Evolutionary conservation across 1,140 invertebrate genomes (phyloP).

Genomic region (Dreissena rostriformis): DNA sequence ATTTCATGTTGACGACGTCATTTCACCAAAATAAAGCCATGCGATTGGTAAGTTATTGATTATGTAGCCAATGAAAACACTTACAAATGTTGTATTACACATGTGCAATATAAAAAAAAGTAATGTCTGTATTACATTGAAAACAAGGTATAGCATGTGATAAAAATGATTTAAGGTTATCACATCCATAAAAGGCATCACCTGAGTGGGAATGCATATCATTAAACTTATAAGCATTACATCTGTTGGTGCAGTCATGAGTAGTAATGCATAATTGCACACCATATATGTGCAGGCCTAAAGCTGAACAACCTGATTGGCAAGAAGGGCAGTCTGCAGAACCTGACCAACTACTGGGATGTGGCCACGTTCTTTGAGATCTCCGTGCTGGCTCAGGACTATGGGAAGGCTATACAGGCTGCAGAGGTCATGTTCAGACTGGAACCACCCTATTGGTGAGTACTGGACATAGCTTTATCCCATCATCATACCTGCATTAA

Average conservation of each 20-base stretch:
- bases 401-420: slow-evolving; percentile 97
- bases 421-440: slow-evolving; percentile 99
- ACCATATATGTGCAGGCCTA: slow-evolving; percentile 85
- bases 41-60: no score
- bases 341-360: slow-evolving; percentile 99
- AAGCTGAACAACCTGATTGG: slow-evolving; percentile 99
- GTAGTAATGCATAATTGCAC: background rate
- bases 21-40: no score
- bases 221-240: background rate
- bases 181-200: no score
- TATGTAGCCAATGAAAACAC: no score
- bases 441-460: slow-evolving; percentile 97
- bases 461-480: background rate
- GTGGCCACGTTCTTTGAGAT: slow-evolving; percentile 99
- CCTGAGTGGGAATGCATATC: background rate
- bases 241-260: background rate
- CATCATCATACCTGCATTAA: no score
- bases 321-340: slow-evolving; percentile 96
- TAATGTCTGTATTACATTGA: no score
- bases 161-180: no score
- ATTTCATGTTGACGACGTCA: no score
- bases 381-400: slow-evolving; percentile 98
- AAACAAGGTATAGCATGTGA: no score
- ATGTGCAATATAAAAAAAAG: no score
- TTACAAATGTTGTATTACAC: no score